These are phyloP conservation scores for Paguma larvata DNA, from an alignment of 2,797 vertebrate genomes.

Conservation along the genomic window DNA sequence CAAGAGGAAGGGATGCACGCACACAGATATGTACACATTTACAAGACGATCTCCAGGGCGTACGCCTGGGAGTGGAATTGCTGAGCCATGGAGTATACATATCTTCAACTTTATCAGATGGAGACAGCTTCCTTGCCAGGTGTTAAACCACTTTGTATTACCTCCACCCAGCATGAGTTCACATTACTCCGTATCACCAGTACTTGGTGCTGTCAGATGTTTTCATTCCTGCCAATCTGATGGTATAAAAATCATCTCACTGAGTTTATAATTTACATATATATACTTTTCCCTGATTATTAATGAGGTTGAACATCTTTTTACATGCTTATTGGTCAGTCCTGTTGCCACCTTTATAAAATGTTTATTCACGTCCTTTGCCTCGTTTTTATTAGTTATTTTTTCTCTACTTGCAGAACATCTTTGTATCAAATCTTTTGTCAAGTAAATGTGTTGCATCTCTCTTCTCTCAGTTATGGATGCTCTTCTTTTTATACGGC, in stretches of 20 bases:
- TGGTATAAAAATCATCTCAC: not conserved
- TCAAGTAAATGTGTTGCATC: not conserved
- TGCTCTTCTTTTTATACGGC: not conserved
- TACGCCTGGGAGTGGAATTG: not conserved
- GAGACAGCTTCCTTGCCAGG: not conserved
- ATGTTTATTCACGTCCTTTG: not conserved
- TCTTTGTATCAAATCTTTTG: constrained; percentile 9
- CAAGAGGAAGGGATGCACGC: not conserved
- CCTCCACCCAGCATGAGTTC: not conserved
- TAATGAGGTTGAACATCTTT: constrained; percentile 5
- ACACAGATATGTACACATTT: not conserved
- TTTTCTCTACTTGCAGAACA: not conserved
- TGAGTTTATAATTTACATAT: not conserved
- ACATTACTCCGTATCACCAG: not conserved
- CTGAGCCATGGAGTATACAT: not conserved
- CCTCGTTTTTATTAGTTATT: not conserved
- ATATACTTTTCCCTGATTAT: not conserved
- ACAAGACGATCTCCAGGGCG: not conserved
- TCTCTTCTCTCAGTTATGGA: not conserved
- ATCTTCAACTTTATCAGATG: not conserved
- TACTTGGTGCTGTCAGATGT: not conserved
- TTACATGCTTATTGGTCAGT: not conserved
- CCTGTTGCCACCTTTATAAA: not conserved
- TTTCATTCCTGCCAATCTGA: not conserved
- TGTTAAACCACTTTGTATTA: not conserved